Evolutionary conservation across 2,888 invertebrate species (phyloP), one percentile per base, ranked within the genome.

Genomic region (Exephanes ischioxanthus): DNA sequence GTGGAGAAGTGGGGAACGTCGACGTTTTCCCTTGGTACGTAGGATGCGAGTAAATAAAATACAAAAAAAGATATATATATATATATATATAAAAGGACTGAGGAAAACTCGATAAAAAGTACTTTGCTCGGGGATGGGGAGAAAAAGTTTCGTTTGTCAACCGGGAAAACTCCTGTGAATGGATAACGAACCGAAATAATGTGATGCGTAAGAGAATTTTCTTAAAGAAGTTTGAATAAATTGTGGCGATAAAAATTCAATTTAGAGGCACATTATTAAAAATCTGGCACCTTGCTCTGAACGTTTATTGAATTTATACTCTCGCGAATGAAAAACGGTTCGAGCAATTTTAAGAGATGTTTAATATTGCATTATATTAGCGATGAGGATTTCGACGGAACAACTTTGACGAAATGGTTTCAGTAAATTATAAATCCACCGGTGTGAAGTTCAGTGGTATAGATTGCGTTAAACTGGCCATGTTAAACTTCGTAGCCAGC

Each of bases 71-170:
- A 16, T 4, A 51, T 51, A 6, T 51, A 6, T 53, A n/a, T 51
- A n/a, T n/a, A n/a, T n/a, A 6, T 53, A 16, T 53, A 41, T 11
- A 11, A 0, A 72, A 14, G 7, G 26, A 58, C 33, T 68, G 58
- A 41, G 61, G 11, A 45, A 22, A 83, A 79, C 79, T 70, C 73
- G 75, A 70, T 79, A 75, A 78, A 58, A 78, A 61, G 75, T 22
- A 58, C 68, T 75, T 79, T 75, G 30, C 83, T 70, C 30, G 45
- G 16, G 26, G 45, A 30, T 11, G 37, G 33, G 71, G n/a, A 22
- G 71, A 61, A 67, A 11, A 75, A 48, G 45, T 77, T 66, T 41
- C 53, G 72, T 41, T 41, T 67, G 26, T 37, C 45, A 9, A 33
- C 51, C 33, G 14, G 26, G 37, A 22, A 75, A 72, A 33, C 37